These are phyloP conservation scores for Macrocentrus cingulum DNA, from an alignment of 1,140 invertebrate genomes.

Conservation along the genomic window DNA sequence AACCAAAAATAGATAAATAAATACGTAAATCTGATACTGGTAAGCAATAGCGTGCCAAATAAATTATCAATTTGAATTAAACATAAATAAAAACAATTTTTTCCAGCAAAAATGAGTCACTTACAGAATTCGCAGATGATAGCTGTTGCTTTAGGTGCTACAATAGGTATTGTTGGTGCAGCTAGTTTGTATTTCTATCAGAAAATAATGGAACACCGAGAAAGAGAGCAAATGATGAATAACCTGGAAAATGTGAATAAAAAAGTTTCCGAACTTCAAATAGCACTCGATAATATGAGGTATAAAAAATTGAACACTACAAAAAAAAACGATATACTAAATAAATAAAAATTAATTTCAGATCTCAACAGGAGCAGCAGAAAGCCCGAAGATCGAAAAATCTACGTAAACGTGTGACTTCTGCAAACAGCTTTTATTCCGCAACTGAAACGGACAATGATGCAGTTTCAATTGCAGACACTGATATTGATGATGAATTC, in stretches of 20 bases:
- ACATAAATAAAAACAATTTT: slow-evolving; percentile 8
- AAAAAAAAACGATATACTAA: slow-evolving; percentile 9
- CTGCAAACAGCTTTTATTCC: slow-evolving; percentile 37
- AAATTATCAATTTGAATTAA: slow-evolving; percentile 8
- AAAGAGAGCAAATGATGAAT: slow-evolving; percentile 56
- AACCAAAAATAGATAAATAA: no score
- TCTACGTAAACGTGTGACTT: slow-evolving; percentile 34
- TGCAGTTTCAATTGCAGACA: slow-evolving; percentile 48
- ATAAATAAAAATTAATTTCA: slow-evolving; percentile 6
- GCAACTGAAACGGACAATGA: slow-evolving; percentile 48
- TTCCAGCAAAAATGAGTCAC: slow-evolving; percentile 43
- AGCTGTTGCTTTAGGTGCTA: slow-evolving; percentile 54
- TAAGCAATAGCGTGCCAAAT: neutral
- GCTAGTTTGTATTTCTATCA: slow-evolving; percentile 66
- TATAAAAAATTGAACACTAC: slow-evolving; percentile 27
- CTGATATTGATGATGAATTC: slow-evolving; percentile 56
- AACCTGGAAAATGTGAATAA: slow-evolving; percentile 45
- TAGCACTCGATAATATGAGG: slow-evolving; percentile 46
- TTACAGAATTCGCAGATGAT: slow-evolving; percentile 41
- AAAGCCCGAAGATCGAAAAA: slow-evolving; percentile 39
- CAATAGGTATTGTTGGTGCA: slow-evolving; percentile 65
- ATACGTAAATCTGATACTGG: no score
- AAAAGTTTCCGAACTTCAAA: slow-evolving; percentile 44
- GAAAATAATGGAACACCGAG: slow-evolving; percentile 63
- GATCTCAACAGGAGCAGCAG: slow-evolving; percentile 37